Evolutionary conservation across 2,113 vertebrate genomes (phyloP).

Genomic region (Antigone vipio): DNA sequence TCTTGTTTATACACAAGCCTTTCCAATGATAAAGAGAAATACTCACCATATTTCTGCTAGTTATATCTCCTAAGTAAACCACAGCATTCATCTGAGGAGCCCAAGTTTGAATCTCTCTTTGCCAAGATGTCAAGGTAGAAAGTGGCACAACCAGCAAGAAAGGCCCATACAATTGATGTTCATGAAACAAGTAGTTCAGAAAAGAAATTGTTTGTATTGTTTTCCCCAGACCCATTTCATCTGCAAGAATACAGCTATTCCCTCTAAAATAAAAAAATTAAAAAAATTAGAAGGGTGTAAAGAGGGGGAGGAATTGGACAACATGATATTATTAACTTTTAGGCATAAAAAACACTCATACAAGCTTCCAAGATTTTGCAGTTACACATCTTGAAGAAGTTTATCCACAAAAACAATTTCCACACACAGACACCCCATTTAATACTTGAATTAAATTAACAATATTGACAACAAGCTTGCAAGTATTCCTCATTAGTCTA

Average conservation of each 20-base stretch:
- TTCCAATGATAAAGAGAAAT: neutral
- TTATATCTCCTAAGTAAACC: conserved; percentile 95
- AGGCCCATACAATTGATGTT: conserved; percentile 93
- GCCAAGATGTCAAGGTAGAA: conserved; percentile 97
- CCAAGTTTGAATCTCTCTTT: conserved; percentile 95
- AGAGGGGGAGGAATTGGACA: neutral
- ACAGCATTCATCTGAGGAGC: conserved; percentile 95
- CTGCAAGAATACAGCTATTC: conserved; percentile 96
- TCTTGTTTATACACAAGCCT: neutral
- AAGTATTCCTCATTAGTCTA: neutral
- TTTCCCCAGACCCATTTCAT: conserved; percentile 98
- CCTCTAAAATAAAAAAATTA: conserved; percentile 72
- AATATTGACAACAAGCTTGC: neutral
- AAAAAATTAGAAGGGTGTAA: neutral
- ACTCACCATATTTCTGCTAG: conserved; percentile 95
- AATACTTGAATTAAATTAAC: neutral
- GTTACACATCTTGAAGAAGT: neutral
- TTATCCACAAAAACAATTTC: neutral
- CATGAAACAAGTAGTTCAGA: conserved; percentile 92
- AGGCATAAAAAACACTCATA: neutral
- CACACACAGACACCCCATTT: neutral
- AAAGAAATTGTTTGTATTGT: conserved; percentile 98
- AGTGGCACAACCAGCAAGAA: conserved; percentile 95
- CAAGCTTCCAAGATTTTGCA: neutral
- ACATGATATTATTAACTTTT: neutral